A percentile compares a stretch with the other conserved stretches of the same genome.
Conservation (phyloP, 1,140 invertebrate species). For the Drosophila teissieri region DNA sequence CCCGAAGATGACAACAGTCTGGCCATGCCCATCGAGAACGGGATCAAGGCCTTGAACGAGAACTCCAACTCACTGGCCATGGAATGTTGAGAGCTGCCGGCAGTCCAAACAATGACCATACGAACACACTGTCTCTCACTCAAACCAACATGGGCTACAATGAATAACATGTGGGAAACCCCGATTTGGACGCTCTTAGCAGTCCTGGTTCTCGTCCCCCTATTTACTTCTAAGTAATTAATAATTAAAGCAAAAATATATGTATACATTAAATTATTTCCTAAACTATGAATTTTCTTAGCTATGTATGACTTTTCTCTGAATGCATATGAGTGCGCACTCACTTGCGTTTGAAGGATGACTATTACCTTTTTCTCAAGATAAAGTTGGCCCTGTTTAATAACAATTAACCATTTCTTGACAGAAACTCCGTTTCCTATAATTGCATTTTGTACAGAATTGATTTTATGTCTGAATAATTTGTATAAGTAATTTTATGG, state of each 20-base stretch:
- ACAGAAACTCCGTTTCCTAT: too few species aligned
- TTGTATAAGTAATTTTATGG: too few species aligned
- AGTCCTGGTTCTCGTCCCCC: slow-evolving; percentile 28
- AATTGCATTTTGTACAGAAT: too few species aligned
- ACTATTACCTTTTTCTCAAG: too few species aligned
- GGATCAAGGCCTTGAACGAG: slow-evolving; percentile 78
- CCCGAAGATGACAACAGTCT: slow-evolving; percentile 77
- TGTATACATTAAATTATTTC: slow-evolving; percentile 59
- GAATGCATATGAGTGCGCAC: neutral
- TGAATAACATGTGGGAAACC: slow-evolving; percentile 26
- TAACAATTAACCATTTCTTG: too few species aligned
- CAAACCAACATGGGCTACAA: slow-evolving; percentile 21
- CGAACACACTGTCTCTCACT: slow-evolving; percentile 13
- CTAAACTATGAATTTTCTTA: neutral
- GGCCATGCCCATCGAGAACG: slow-evolving; percentile 76
- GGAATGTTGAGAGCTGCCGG: slow-evolving; percentile 70
- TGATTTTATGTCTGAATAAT: too few species aligned
- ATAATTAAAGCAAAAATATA: slow-evolving; percentile 66
- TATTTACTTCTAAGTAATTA: slow-evolving; percentile 60
- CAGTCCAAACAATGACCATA: slow-evolving; percentile 21
- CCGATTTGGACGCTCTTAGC: neutral
- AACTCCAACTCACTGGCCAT: slow-evolving; percentile 84
- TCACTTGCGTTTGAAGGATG: neutral
- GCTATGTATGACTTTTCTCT: neutral
- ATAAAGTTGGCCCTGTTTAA: too few species aligned